Base-by-base conservation (phyloP, 2,797 vertebrate genomes). In the Arremon aurantiirostris region DNA sequence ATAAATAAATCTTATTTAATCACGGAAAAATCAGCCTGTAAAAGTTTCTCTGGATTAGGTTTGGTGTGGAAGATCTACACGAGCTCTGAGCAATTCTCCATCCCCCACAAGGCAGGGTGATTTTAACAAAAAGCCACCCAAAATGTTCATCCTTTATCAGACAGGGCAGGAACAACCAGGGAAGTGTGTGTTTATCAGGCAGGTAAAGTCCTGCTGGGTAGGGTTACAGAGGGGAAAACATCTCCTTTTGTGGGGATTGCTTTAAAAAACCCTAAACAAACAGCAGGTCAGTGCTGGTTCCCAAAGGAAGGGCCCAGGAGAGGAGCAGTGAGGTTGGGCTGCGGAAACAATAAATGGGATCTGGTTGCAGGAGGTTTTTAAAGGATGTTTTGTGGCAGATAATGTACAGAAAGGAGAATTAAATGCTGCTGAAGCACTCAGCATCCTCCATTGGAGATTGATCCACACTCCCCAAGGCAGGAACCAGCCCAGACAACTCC, bases 371-470 rank as follows among this genome's bases (percentile, higher is more conserved):
- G 15, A 3, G 57, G 1, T 8, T 17, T 63, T 76, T 89, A 32
- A 93, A 75, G 37, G 6, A 13, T 50, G 49, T 30, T 35, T 35
- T 42, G 65, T 34, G 78, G 71, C 39, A 82, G 89, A 66, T 82
- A 82, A 95, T 81, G 92, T 3, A 66, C 53, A 41, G 42, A 34
- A n/a, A 90, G 64, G 44, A 65, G 41, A 85, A 20, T 20, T 63
- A 34, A 76, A 86, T 90, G 61, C 89, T 81, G 85, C 93, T 83
- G 59, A 94, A 47, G 59, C 77, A 86, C 86, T 73, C 86, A 37
- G 90, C 93, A 50, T n/a, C 44, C 20, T 14, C 34, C 65, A 32
- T 0, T 28, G 37, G 14, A 63, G 53, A 90, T 61, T 53, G 83
- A 68, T 81, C 42, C 3, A 52, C 37, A 8, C 79, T 84, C 78